Evolutionary conservation across 2,888 invertebrate species (phyloP).

Genomic region (Venustoraphidia nigricollis): DNA sequence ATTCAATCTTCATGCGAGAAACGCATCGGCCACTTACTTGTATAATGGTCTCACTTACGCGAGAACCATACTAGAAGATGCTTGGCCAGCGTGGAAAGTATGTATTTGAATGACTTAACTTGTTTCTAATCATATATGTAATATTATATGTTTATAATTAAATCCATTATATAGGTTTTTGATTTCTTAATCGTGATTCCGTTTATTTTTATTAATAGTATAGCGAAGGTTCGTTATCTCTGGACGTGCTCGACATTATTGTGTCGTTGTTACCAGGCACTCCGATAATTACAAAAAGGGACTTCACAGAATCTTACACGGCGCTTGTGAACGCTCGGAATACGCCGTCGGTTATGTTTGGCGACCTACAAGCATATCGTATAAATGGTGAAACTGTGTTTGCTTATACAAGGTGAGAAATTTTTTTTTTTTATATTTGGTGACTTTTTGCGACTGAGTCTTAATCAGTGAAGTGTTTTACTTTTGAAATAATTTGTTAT

Average conservation of each 20-base stretch:
- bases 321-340: conserved; percentile 28
- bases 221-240: conserved; percentile 16
- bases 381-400: conserved; percentile 39
- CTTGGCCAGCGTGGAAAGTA: conserved; percentile 37
- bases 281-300: conserved; percentile 26
- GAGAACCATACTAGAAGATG: conserved; percentile 19
- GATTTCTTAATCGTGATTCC: not conserved
- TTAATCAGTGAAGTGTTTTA: too few species aligned
- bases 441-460: not conserved
- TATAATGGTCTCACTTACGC: conserved; percentile 18
- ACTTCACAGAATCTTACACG: conserved; percentile 3
- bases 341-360: conserved; percentile 50
- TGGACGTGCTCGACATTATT: conserved; percentile 43
- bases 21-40: conserved; percentile 13
- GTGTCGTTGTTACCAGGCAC: conserved; percentile 67
- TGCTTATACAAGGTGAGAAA: conserved; percentile 50
- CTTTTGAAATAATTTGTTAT: too few species aligned
- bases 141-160: conserved; percentile 2
- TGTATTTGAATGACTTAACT: conserved; percentile 13
- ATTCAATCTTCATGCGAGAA: conserved; percentile 14
- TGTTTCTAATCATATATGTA: too few species aligned
- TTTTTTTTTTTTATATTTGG: conserved; percentile 1
- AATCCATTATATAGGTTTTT: conserved; percentile 2
- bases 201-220: conserved; percentile 2
- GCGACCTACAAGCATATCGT: conserved; percentile 29